A percentile compares a stretch with the other conserved stretches of the same genome.
Conservation (phyloP, 2,797 vertebrate species). For the Harpagifer antarcticus region DNA sequence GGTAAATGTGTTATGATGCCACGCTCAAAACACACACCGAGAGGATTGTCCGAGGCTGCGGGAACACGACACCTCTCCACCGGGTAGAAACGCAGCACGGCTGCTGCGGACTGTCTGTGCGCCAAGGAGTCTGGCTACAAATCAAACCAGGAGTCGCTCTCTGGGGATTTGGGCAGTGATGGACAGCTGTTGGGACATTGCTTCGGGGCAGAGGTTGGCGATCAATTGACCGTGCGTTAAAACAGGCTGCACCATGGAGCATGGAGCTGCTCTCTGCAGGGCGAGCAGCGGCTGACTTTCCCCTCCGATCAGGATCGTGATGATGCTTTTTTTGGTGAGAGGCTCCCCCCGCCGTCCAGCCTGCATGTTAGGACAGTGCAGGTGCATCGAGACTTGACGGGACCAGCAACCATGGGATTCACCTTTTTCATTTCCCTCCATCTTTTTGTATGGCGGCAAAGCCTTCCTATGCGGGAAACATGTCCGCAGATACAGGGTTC, state of each 20-base stretch:
- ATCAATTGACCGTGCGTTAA: slow-evolving; percentile 2
- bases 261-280: slow-evolving; percentile 28
- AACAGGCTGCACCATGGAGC: slow-evolving; percentile 28
- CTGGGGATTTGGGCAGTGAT: slow-evolving; percentile 50
- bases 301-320: slow-evolving; percentile 58
- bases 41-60: slow-evolving; percentile 24
- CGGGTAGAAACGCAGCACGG: slow-evolving; percentile 11
- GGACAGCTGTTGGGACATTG: slow-evolving; percentile 66
- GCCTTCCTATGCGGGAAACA: slow-evolving; percentile 34
- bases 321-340: slow-evolving; percentile 54
- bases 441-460: slow-evolving; percentile 8
- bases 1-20: slow-evolving; percentile 68
- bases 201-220: slow-evolving; percentile 40
- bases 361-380: slow-evolving; percentile 55
- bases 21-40: slow-evolving; percentile 45
- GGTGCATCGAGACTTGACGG: slow-evolving; percentile 59
- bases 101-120: slow-evolving; percentile 15
- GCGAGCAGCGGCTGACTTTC: slow-evolving; percentile 50
- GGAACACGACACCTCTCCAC: slow-evolving; percentile 15
- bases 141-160: slow-evolving; percentile 35
- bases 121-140: slow-evolving; percentile 26
- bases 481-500: slow-evolving; percentile 42
- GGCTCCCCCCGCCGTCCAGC: slow-evolving; percentile 43
- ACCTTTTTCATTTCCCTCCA: slow-evolving; percentile 8
- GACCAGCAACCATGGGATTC: slow-evolving; percentile 61